phyloP scores from a whole-genome alignment of 2,113 vertebrate species.

The Limnothrissa miodon region DNA sequence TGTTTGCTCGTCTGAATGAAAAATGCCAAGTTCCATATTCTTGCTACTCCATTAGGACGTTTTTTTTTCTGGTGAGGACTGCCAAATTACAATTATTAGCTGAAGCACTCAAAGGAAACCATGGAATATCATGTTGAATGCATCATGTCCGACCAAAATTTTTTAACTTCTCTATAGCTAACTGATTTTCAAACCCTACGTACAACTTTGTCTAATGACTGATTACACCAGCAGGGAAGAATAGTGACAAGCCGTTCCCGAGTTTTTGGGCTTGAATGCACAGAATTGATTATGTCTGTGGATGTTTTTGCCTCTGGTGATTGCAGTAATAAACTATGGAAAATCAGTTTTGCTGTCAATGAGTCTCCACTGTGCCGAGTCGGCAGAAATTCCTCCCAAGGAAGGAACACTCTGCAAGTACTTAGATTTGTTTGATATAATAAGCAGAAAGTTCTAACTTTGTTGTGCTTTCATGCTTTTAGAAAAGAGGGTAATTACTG shows the following conservation, averaged over 20 bases:
- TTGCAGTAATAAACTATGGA: background rate
- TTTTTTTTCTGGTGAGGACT: no score
- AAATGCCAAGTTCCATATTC: no score
- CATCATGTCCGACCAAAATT: no score
- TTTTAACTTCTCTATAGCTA: no score
- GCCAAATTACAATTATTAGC: no score
- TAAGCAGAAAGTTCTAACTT: background rate
- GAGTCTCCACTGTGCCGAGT: background rate
- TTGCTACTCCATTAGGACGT: no score
- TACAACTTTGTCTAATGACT: background rate
- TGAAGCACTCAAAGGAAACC: no score
- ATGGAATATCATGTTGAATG: no score
- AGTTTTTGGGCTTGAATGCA: background rate
- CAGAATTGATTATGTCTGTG: background rate
- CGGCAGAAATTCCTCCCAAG: background rate
- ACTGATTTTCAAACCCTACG: no score
- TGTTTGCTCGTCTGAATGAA: no score
- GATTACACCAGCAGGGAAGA: background rate
- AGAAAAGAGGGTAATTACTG: background rate
- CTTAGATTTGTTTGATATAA: background rate
- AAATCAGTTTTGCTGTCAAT: constrained; percentile 7
- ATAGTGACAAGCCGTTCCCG: background rate
- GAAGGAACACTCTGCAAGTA: background rate
- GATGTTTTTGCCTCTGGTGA: background rate
- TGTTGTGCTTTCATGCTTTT: background rate